Evolutionary conservation across 1,140 invertebrate genomes (phyloP).

Genomic region (Hyposmocoma kahamanoa): DNA sequence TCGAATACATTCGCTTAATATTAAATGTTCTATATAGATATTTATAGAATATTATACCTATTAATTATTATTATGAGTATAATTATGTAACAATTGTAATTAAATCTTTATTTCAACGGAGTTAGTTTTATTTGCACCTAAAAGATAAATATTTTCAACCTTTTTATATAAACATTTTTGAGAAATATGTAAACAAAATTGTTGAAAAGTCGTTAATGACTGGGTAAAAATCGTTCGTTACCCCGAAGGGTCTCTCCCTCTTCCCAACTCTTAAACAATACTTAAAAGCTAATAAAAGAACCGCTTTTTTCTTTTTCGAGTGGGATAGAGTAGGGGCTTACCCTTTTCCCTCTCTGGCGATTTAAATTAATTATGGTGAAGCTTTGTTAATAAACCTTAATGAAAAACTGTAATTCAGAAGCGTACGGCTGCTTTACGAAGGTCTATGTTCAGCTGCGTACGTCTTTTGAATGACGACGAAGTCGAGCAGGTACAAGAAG

Average conservation of each 20-base stretch:
- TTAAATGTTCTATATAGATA: conserved; percentile 71
- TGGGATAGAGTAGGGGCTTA: conserved; percentile 27
- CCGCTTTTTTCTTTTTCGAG: conserved; percentile 49
- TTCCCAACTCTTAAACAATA: conserved; percentile 60
- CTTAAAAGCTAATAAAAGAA: conserved; percentile 63
- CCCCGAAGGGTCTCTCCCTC: conserved; percentile 38
- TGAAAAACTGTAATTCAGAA: background rate
- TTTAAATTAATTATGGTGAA: background rate
- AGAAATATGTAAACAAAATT: conserved; percentile 33
- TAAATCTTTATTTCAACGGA: conserved; percentile 68
- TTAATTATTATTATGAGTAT: conserved; percentile 65
- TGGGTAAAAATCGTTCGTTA: conserved; percentile 42
- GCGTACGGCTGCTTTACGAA: no score
- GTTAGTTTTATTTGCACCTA: conserved; percentile 41
- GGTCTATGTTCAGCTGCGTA: no score
- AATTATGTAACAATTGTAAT: conserved; percentile 72
- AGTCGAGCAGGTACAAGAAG: no score
- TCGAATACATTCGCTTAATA: conserved; percentile 70
- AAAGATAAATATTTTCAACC: no score
- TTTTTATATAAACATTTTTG: conserved; percentile 17
- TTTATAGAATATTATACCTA: conserved; percentile 69
- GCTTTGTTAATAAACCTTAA: background rate
- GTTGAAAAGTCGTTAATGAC: conserved; percentile 55
- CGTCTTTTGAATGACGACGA: no score
- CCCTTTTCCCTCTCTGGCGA: conserved; percentile 19